These are phyloP conservation scores for Drosophila santomea DNA, from an alignment of 1,140 invertebrate species.

Conservation along the genomic window DNA sequence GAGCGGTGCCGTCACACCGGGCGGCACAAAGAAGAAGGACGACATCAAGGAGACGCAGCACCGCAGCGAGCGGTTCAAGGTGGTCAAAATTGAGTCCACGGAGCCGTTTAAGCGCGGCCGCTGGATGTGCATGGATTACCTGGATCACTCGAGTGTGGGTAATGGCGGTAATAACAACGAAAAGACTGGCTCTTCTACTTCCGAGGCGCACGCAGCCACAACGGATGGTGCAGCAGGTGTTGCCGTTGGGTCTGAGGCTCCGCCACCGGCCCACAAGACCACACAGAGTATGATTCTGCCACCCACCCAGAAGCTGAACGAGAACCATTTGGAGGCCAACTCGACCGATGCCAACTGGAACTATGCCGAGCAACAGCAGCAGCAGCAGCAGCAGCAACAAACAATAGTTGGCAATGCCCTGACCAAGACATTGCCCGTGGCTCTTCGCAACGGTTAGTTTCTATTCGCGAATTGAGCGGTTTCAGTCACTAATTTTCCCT, in stretches of 20 bases:
- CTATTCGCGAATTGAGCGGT: too few species aligned
- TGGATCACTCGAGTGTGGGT: conserved; percentile 89
- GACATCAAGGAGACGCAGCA: conserved; percentile 89
- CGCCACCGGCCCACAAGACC: conserved; percentile 63
- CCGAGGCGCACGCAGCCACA: conserved; percentile 37
- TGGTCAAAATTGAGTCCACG: conserved; percentile 97
- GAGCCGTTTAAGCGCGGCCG: conserved; percentile 96
- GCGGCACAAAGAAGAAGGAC: conserved; percentile 87
- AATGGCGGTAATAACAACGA: conserved; percentile 71
- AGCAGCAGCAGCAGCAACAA: conserved; percentile 19
- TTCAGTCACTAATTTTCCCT: too few species aligned
- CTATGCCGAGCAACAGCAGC: conserved; percentile 50
- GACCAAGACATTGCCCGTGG: too few species aligned
- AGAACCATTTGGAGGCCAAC: conserved; percentile 74
- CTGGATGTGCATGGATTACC: conserved; percentile 98
- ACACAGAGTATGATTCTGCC: conserved; percentile 83
- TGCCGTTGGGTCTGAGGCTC: conserved; percentile 7
- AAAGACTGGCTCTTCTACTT: conserved; percentile 71
- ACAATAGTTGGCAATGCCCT: background rate
- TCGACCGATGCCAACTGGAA: conserved; percentile 82
- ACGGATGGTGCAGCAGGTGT: conserved; percentile 23
- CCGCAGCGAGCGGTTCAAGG: conserved; percentile 95
- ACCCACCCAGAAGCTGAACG: conserved; percentile 65
- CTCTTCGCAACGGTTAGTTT: too few species aligned
- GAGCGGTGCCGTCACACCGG: conserved; percentile 85